Evolutionary conservation across 1,140 invertebrate species (phyloP), one percentile per base, ranked within the genome.

Genomic region (Leptopilina boulardi): DNA sequence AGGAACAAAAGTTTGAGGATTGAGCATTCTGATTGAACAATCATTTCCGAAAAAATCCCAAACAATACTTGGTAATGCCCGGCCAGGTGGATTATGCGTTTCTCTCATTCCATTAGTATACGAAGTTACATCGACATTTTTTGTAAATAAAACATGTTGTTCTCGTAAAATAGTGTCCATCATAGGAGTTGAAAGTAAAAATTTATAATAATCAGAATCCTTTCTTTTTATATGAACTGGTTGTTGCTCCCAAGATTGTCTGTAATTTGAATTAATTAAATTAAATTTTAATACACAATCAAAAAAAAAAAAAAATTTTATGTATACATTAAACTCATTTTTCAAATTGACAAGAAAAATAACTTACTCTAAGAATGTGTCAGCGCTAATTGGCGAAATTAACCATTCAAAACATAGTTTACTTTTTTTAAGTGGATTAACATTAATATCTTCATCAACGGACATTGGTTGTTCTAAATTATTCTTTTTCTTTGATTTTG

Each of bases 31-130:
- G 19, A 99, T 91, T 79, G 97, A 98, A 87, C 97, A 98, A 0
- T 97, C 97, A 87, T 97, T 96, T 77, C 93, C 89, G 89, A 97
- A 99, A 89, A 94, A 96, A 89, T 98, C 96, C 97, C 98, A 99
- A 0, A 99, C 95, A 18, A 96, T 91, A 73, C 95, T 93, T 4
- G 97, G 94, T 83, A 94, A 91, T 26, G 94, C 95, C 70, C 93
- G 92, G 71, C 97, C 97, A 76, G 92, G 92, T n/a, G 95, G 96
- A 91, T 98, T 98, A 80, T 96, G 94, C 3, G 97, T 98, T 89
- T 98, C 94, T 83, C 97, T 93, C 74, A 93, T 87, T 4, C 94
- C 96, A 91, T 98, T 92, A 38, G 91, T 87, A 89, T 98, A 99
- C 5, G 94, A 95, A 3, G 98, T 98, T 11, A 99, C 93, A 91